Conservation (phyloP, 2,113 vertebrate genomes). For the Chionis minor region DNA sequence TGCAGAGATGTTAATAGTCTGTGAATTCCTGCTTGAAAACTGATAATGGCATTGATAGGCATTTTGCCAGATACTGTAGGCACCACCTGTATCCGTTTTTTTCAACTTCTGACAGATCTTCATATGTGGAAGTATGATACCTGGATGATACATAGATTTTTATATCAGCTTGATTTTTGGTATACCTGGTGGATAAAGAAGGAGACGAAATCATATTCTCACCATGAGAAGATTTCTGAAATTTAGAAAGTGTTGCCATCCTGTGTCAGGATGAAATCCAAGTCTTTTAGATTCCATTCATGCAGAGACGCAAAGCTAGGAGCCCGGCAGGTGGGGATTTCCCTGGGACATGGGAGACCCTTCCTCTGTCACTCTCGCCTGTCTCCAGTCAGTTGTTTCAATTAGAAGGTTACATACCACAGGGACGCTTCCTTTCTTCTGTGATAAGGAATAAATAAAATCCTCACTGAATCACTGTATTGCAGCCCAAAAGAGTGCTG, state of each 20-base stretch:
- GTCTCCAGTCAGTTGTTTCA: neutral
- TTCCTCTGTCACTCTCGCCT: neutral
- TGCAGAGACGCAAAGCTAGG: neutral
- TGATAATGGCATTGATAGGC: neutral
- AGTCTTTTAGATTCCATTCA: neutral
- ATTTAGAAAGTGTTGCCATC: neutral
- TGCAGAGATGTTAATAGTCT: neutral
- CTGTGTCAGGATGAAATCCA: neutral
- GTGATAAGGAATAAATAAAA: neutral
- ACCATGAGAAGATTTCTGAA: neutral
- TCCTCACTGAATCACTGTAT: neutral
- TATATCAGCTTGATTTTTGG: neutral
- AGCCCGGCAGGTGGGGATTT: neutral
- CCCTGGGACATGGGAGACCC: neutral
- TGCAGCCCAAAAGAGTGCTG: accelerated
- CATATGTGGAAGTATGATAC: neutral
- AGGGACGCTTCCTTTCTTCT: neutral
- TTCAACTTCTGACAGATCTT: neutral
- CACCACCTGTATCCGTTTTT: neutral
- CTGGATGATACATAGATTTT: neutral
- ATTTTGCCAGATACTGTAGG: neutral
- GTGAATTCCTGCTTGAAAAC: neutral
- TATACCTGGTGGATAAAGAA: neutral
- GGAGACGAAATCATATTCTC: neutral
- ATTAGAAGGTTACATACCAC: neutral